Conservation (phyloP, 1,140 invertebrate species). For the Melitaea cinxia region DNA sequence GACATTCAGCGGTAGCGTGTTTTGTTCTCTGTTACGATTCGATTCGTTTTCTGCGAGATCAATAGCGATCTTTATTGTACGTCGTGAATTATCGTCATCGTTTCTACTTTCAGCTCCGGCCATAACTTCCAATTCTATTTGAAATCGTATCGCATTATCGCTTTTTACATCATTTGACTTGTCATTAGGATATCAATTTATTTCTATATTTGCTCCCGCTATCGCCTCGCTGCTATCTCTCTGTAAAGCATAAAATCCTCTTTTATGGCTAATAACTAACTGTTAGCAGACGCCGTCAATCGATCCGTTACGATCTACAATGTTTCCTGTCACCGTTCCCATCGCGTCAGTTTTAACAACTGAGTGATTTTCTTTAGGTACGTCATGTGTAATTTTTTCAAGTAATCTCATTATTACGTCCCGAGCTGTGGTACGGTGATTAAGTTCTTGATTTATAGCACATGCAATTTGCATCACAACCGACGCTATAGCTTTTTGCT, state of each 20-base stretch:
- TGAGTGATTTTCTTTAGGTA: constrained; percentile 33
- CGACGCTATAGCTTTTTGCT: constrained; percentile 73
- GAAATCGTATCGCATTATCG: constrained; percentile 52
- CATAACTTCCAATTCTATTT: constrained; percentile 46
- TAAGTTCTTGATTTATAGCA: constrained; percentile 79
- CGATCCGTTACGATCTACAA: constrained; percentile 39
- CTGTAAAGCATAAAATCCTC: constrained; percentile 23
- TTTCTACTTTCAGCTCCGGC: constrained; percentile 57
- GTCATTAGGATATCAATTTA: constrained; percentile 44
- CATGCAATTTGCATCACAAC: constrained; percentile 77
- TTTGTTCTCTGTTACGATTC: constrained; percentile 77
- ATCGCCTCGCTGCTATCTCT: constrained; percentile 15
- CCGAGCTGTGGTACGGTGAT: constrained; percentile 66
- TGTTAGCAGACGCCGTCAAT: constrained; percentile 26
- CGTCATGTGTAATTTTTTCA: constrained; percentile 70
- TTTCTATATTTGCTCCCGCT: constrained; percentile 14
- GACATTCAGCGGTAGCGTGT: constrained; percentile 79
- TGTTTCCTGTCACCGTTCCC: constrained; percentile 44
- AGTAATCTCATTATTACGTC: constrained; percentile 78
- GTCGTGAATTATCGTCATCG: constrained; percentile 69
- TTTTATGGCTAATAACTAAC: constrained; percentile 29
- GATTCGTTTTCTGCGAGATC: constrained; percentile 77
- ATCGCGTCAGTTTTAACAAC: constrained; percentile 28
- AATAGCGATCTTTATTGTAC: constrained; percentile 76
- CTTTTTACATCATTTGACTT: constrained; percentile 50